phyloP scores from a whole-genome alignment of 2,797 vertebrate species.

The Sebastes nivosus region DNA sequence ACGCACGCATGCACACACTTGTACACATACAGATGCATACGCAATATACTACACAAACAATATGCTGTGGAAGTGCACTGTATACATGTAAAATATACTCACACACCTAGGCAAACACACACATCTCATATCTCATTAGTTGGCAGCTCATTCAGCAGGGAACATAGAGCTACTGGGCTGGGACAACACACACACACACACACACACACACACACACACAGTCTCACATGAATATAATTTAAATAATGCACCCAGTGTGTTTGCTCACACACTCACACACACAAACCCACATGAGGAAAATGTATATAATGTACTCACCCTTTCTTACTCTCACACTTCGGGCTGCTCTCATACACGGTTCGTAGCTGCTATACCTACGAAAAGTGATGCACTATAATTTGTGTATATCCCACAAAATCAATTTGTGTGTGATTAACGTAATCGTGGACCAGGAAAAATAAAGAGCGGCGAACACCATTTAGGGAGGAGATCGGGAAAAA shows the following conservation, averaged over 20 bases:
- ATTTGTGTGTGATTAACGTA: too few relatives aligned
- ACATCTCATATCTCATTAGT: slow-evolving; percentile 33
- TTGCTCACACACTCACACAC: too few relatives aligned
- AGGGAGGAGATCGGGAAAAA: too few relatives aligned
- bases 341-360: too few relatives aligned
- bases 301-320: background rate
- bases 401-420: too few relatives aligned
- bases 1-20: background rate
- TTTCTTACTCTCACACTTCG: background rate
- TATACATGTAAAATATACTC: background rate
- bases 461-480: too few relatives aligned
- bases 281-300: background rate
- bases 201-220: slow-evolving; percentile 18
- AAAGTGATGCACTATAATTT: too few relatives aligned
- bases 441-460: too few relatives aligned
- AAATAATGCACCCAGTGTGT: background rate
- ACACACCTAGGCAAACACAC: background rate
- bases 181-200: slow-evolving; percentile 22
- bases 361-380: too few relatives aligned
- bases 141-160: slow-evolving; percentile 41
- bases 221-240: background rate
- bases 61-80: background rate
- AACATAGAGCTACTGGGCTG: slow-evolving; percentile 30
- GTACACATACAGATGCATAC: background rate
- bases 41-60: background rate